Evolutionary conservation across 2,888 invertebrate species (phyloP).

Genomic region (Nephrotoma appendiculata): DNA sequence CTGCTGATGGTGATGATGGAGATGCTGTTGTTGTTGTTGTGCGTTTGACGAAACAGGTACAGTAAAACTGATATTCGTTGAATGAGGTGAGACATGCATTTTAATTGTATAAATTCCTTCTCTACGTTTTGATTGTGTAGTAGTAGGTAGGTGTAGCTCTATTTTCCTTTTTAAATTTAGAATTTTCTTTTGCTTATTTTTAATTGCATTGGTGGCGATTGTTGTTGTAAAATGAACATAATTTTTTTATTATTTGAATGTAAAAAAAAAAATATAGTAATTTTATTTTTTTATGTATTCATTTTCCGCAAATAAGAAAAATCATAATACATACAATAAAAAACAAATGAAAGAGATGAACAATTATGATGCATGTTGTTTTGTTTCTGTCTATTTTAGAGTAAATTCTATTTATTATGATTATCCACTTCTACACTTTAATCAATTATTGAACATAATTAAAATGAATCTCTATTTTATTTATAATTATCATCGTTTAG

Average conservation of each 20-base stretch:
- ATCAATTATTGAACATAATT: neutral
- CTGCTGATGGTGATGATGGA: constrained; percentile 6
- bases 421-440: neutral
- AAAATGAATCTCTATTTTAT: neutral
- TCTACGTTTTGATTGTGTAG: neutral
- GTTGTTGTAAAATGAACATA: neutral
- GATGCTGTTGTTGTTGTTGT: constrained; percentile 8
- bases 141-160: neutral
- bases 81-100: constrained; percentile 16
- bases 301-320: neutral
- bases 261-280: neutral
- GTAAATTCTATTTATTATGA: neutral
- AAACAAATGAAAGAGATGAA: constrained; percentile 3
- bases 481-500: neutral
- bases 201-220: neutral
- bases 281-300: neutral
- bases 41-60: constrained; percentile 13
- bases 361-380: constrained; percentile 4
- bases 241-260: neutral
- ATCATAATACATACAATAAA: neutral
- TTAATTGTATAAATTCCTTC: constrained; percentile 1
- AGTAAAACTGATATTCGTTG: constrained; percentile 16
- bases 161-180: neutral
- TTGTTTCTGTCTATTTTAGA: neutral
- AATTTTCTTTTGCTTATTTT: neutral